These are phyloP conservation scores for Drosophila santomea DNA, from an alignment of 1,140 invertebrate genomes.

Conservation along the genomic window DNA sequence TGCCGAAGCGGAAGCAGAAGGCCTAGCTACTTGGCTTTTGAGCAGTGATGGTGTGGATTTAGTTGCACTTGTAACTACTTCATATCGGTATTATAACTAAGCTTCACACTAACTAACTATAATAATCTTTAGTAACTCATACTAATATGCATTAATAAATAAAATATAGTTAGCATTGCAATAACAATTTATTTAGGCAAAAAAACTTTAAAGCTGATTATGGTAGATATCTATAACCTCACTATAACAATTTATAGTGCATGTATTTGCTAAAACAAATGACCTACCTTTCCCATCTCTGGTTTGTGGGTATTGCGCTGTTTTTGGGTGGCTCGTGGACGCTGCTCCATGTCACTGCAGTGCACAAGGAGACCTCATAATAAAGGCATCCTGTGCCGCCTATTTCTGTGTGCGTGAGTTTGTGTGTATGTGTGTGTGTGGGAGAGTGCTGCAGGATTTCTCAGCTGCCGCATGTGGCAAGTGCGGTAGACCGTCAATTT, in stretches of 20 bases:
- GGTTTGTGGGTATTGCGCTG: background rate
- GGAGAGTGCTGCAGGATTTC: conserved; percentile 29
- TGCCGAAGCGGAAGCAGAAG: conserved; percentile 11
- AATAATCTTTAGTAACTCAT: too few species aligned
- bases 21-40: conserved; percentile 10
- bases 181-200: too few species aligned
- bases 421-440: conserved; percentile 6
- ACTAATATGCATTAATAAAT: too few species aligned
- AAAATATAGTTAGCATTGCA: too few species aligned
- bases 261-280: background rate
- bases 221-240: too few species aligned
- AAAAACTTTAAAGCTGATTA: too few species aligned
- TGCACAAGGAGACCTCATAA: conserved; percentile 60
- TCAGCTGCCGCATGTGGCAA: conserved; percentile 76
- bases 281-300: conserved; percentile 1
- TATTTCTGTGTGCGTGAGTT: conserved; percentile 17
- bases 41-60: background rate
- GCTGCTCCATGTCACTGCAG: conserved; percentile 46
- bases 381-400: conserved; percentile 48
- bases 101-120: too few species aligned
- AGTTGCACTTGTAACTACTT: background rate
- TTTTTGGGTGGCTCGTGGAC: background rate
- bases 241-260: background rate
- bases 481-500: conserved; percentile 77
- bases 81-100: background rate